phyloP scores from a whole-genome alignment of 2,888 invertebrate genomes.

The Drosophila fulvimacula region DNA sequence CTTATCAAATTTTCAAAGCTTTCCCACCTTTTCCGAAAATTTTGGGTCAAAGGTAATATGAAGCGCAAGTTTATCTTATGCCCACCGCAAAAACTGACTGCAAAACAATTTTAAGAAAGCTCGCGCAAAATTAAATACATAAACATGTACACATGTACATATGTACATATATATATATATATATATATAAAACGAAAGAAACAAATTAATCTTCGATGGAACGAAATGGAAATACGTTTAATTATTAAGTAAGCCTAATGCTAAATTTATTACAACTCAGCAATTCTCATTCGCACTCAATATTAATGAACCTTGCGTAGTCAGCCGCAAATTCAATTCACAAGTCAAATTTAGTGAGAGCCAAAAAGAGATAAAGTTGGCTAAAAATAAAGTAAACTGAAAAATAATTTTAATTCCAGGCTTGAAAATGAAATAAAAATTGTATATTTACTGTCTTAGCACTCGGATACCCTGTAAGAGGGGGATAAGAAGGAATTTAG shows the following conservation, averaged over 20 bases:
- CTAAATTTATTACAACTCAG: conserved; percentile 16
- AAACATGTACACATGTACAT: not conserved
- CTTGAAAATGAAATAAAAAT: not conserved
- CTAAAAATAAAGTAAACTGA: conserved; percentile 12
- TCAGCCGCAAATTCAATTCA: conserved; percentile 32
- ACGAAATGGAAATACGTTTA: conserved; percentile 1
- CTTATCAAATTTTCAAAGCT: not conserved
- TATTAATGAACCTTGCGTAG: conserved; percentile 49
- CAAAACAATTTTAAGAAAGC: not conserved
- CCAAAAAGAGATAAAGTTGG: not conserved
- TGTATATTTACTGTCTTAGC: not conserved
- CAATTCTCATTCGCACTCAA: conserved; percentile 48
- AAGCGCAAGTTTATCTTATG: not conserved
- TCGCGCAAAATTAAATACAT: not conserved
- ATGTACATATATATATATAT: not conserved
- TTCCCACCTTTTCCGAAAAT: not conserved
- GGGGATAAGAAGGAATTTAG: no score
- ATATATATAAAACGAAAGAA: no score
- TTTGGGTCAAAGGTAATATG: not conserved
- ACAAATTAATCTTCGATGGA: not conserved
- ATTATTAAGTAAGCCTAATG: conserved; percentile 8
- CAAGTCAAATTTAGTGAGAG: conserved; percentile 29
- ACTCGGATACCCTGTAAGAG: not conserved
- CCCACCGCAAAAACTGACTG: not conserved
- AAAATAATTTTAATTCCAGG: conserved; percentile 1